phyloP scores from a whole-genome alignment of 1,140 invertebrate species.

The Physella acuta region DNA sequence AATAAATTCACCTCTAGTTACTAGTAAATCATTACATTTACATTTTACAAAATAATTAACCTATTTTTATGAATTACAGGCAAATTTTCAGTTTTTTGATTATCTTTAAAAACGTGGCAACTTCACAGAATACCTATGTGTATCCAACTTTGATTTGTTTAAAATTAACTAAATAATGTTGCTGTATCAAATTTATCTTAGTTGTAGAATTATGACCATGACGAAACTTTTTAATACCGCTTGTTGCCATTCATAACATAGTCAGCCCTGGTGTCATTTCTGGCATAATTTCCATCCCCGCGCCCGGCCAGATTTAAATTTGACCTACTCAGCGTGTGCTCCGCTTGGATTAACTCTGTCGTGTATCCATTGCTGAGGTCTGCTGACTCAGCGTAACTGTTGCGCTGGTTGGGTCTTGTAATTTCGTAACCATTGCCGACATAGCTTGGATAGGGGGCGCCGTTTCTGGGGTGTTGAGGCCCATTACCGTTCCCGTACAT shows the following conservation, averaged over 20 bases:
- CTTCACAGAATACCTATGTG: no score
- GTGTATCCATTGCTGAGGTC: slow-evolving; percentile 25
- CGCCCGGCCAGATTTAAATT: background rate
- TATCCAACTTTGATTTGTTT: no score
- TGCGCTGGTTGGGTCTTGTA: background rate
- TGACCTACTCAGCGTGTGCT: slow-evolving; percentile 4
- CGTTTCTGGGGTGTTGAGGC: background rate
- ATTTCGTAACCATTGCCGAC: slow-evolving; percentile 3
- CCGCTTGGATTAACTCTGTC: slow-evolving; percentile 13
- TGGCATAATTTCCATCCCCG: background rate
- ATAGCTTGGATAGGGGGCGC: background rate
- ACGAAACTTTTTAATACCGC: slow-evolving; percentile 14
- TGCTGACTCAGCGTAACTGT: slow-evolving; percentile 2
- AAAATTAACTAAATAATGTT: no score
- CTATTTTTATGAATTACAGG: no score
- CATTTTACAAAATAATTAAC: no score
- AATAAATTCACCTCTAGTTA: no score
- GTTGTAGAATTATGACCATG: no score
- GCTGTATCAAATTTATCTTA: no score
- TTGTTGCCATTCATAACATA: slow-evolving; percentile 12
- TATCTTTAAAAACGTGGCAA: no score
- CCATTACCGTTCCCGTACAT: background rate
- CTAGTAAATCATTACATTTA: no score
- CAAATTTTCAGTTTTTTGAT: no score
- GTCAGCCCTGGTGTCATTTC: background rate